Base-by-base conservation (phyloP, 2,888 invertebrate genomes). In the Aphodius sticticus region DNA sequence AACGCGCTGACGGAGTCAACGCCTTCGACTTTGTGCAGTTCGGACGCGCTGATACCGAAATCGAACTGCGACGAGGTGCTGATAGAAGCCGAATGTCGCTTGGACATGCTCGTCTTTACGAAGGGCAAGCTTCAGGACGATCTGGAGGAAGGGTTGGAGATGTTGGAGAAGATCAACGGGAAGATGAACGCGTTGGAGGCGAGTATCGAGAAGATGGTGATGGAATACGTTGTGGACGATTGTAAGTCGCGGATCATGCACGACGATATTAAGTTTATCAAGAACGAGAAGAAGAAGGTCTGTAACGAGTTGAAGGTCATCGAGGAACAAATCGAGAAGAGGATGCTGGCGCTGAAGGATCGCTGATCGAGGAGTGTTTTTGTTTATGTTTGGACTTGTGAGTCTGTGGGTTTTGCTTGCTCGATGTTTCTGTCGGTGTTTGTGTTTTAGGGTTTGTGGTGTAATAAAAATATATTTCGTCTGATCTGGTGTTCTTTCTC, bases 241-340 rank as follows among this genome's bases (percentile, higher is more conserved):
- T 70, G 16, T 3, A 70, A 70, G 16, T 15, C 15, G 16, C 1
- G 70, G 70, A 70, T 70, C 14, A 70, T 16, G 16, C 70, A 5
- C 7, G 53, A 53, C 9, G 70, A 70, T 15, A 70, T 70, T 3
- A 26, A 70, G 70, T 70, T 16, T 70, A 70, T 70, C 7, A 70
- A 70, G 16, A 16, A 1, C 70, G 70, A 70, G 16, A 70, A 26
- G 16, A 2, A n/a, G 70, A 70, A 70, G 70, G n/a, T 70, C 14
- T 70, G 70, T 5, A n/a, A 7, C 7, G 70, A 70, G 16, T 5
- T 70, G 15, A 70, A 70, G 16, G 16, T 2, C 1, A 6, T 70
- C 7, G n/a, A n/a, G 16, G 3, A 70, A 2, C 1, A 7, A 4
- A 70, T 70, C 26, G 16, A 7, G 70, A 53, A 53, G 53, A 53